These are phyloP conservation scores for Xenus cinereus DNA, from an alignment of 2,113 vertebrate species.

Conservation along the genomic window DNA sequence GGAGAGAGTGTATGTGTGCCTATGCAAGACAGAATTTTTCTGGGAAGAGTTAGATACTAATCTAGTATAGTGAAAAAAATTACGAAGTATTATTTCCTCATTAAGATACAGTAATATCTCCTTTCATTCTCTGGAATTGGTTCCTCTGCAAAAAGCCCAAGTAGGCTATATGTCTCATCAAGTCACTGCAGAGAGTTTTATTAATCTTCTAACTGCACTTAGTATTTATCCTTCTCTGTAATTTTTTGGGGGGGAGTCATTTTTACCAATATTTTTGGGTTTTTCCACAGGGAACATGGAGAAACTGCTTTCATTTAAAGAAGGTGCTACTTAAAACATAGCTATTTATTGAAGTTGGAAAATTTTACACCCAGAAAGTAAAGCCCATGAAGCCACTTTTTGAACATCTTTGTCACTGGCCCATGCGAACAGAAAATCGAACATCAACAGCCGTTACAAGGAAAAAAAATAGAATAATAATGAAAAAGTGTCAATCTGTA, in stretches of 20 bases:
- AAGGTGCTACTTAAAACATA: neutral
- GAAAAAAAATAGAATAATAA: neutral
- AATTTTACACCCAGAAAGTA: neutral
- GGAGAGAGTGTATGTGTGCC: rapidly evolving
- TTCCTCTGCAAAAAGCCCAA: neutral
- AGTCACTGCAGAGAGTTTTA: neutral
- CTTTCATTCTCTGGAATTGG: neutral
- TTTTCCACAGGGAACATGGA: neutral
- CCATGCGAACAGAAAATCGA: neutral
- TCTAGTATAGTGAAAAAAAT: neutral
- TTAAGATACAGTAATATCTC: neutral
- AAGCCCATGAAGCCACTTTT: neutral
- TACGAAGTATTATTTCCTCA: neutral
- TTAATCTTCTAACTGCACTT: neutral
- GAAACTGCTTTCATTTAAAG: neutral
- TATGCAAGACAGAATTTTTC: neutral
- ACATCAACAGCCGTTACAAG: neutral
- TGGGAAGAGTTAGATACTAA: neutral
- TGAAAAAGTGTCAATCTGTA: neutral
- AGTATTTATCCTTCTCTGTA: neutral
- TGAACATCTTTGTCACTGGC: neutral
- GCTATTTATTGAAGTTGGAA: neutral
- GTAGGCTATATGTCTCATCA: neutral
- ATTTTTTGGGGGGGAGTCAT: neutral
- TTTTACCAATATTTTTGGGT: neutral